phyloP scores from a whole-genome alignment of 2,113 vertebrate species.

The Colaptes auratus region DNA sequence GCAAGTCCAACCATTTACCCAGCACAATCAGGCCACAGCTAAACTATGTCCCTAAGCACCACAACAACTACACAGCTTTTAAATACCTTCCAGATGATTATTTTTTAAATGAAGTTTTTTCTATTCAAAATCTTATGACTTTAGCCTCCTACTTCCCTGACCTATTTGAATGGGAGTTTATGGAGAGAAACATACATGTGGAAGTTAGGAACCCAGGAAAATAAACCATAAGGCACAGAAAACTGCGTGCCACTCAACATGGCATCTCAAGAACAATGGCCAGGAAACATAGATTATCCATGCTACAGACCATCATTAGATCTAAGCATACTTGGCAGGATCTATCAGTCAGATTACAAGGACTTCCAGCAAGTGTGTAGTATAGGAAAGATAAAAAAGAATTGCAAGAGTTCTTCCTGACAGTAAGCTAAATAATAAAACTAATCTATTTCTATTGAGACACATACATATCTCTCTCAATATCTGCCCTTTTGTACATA shows the following conservation, averaged over 20 bases:
- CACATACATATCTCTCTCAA: background rate
- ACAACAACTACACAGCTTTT: too few species aligned
- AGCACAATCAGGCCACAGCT: too few species aligned
- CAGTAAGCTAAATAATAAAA: background rate
- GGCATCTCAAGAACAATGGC: background rate
- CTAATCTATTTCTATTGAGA: background rate
- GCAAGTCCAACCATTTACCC: too few species aligned
- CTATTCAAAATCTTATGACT: background rate
- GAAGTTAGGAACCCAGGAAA: background rate
- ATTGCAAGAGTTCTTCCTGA: background rate
- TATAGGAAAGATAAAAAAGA: background rate
- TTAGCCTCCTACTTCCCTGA: background rate
- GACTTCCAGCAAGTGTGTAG: background rate
- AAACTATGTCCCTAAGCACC: too few species aligned
- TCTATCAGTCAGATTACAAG: background rate
- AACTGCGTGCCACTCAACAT: background rate
- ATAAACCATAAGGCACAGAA: background rate
- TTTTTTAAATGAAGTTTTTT: background rate
- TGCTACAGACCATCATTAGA: background rate
- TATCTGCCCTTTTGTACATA: rapidly evolving
- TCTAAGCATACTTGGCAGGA: background rate
- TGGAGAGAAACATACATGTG: background rate
- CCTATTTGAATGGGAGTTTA: background rate
- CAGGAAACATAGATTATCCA: background rate
- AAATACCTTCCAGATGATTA: too few species aligned